A percentile compares a stretch with the other conserved stretches of the same genome.
These are phyloP conservation scores for Tokudaia muenninki DNA, from an alignment of 2,797 vertebrate genomes.

Conservation along the genomic window DNA sequence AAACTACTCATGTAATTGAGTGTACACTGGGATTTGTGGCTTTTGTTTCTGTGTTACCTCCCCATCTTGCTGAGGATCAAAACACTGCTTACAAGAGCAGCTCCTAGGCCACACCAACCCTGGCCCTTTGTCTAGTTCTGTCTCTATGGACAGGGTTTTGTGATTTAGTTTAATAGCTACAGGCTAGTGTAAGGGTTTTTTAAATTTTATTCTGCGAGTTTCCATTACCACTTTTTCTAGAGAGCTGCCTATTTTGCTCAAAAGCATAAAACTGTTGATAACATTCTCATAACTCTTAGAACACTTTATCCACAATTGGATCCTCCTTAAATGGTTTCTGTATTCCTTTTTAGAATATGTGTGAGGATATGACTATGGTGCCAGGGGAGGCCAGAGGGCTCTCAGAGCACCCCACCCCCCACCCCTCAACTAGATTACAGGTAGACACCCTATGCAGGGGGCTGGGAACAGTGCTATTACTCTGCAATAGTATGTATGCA, in stretches of 20 bases:
- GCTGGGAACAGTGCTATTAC: not conserved
- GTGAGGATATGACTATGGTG: not conserved
- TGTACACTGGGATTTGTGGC: not conserved
- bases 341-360: not conserved
- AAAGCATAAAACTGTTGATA: not conserved
- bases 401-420: not conserved
- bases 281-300: not conserved
- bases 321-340: not conserved
- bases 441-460: not conserved
- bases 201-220: not conserved
- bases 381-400: not conserved
- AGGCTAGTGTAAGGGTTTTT: not conserved
- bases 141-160: not conserved
- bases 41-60: not conserved
- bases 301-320: not conserved
- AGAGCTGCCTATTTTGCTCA: not conserved
- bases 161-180: not conserved
- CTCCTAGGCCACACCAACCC: not conserved
- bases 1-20: not conserved
- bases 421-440: too few species aligned
- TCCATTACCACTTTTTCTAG: not conserved
- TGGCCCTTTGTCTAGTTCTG: not conserved
- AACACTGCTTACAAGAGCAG: not conserved
- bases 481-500: rapidly evolving
- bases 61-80: not conserved